These are phyloP conservation scores for Polydrusus tereticollis DNA, from an alignment of 2,888 invertebrate genomes.

Conservation along the genomic window DNA sequence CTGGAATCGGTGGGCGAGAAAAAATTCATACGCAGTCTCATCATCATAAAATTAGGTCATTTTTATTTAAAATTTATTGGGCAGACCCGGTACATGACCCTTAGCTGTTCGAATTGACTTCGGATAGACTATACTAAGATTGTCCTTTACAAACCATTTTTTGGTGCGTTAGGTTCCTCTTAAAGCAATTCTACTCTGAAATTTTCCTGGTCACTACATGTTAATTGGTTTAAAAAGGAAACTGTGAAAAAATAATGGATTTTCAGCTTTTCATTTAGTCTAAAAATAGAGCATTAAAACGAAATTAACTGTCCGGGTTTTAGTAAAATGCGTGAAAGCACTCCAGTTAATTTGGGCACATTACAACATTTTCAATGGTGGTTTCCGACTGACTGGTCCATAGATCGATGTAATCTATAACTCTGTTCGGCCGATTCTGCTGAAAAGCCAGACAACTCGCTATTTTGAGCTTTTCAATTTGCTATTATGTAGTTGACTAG, in stretches of 20 bases:
- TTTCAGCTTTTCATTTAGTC: slow-evolving; percentile 17
- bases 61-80: too few relatives aligned
- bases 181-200: too few relatives aligned
- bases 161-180: too few relatives aligned
- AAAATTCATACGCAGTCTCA: too few relatives aligned
- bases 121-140: too few relatives aligned
- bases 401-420: slow-evolving; percentile 60
- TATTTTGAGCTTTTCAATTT: slow-evolving; percentile 47
- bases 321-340: slow-evolving; percentile 57
- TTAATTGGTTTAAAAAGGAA: background rate
- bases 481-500: slow-evolving; percentile 34
- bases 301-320: slow-evolving; percentile 55
- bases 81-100: too few relatives aligned
- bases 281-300: slow-evolving; percentile 47
- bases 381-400: slow-evolving; percentile 61
- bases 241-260: background rate
- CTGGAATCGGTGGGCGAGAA: too few relatives aligned
- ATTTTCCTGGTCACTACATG: too few relatives aligned
- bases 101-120: too few relatives aligned
- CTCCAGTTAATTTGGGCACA: slow-evolving; percentile 62
- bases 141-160: too few relatives aligned
- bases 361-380: slow-evolving; percentile 63
- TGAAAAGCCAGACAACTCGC: slow-evolving; percentile 39
- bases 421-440: slow-evolving; percentile 38
- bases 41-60: too few relatives aligned